Base-by-base conservation (phyloP, 35 echinoderm and acorn worm species). In the Diadema setosum region DNA sequence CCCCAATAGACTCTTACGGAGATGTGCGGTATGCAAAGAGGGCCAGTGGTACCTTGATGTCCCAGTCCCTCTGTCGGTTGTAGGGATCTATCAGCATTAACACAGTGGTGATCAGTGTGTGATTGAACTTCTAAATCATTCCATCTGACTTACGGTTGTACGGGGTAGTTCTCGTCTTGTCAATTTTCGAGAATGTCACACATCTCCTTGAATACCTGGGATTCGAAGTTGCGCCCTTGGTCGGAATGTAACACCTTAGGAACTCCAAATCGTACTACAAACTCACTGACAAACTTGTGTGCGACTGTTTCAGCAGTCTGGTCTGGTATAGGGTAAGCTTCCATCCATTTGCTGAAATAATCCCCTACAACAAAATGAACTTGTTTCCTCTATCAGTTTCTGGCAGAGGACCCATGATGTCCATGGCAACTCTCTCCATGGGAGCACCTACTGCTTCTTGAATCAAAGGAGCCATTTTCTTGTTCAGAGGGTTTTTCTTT, bases 341-440 rank as follows among this genome's bases (percentile, higher is more conserved):
- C 94, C 30, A 73, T 85, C 89, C 90, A 89, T 43, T 96, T 89
- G 3, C 86, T 89, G 52, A 92, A 96, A 69, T 96, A 96, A 39
- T 96, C 94, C 17, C 84, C 94, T 4, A 96, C 34, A 60, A 90
- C 58, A 89, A 64, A 35, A 91, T 83, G 42, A 83, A 88, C 30
- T 74, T 91, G 60, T 92, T 88, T 32, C 88, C 93, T 69, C 42
- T 63, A 17, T 20, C 55, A 34, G 88, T 39, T 0, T 46, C 20
- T 9, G 70, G 70, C 32, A 86, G 69, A 69, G 83, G 88, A 1
- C 83, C 83, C 30, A 95, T 36, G 27, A 95, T 91, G 64, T 91
- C 93, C 88, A 95, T 80, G 9, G 88, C 93, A 18, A 91, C n/a
- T n/a, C n/a, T n/a, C n/a, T n/a, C n/a, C n/a, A n/a, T n/a, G n/a